These are phyloP conservation scores for Heterodera filipjevi DNA, from an alignment of 2,888 invertebrate species.

Conservation along the genomic window DNA sequence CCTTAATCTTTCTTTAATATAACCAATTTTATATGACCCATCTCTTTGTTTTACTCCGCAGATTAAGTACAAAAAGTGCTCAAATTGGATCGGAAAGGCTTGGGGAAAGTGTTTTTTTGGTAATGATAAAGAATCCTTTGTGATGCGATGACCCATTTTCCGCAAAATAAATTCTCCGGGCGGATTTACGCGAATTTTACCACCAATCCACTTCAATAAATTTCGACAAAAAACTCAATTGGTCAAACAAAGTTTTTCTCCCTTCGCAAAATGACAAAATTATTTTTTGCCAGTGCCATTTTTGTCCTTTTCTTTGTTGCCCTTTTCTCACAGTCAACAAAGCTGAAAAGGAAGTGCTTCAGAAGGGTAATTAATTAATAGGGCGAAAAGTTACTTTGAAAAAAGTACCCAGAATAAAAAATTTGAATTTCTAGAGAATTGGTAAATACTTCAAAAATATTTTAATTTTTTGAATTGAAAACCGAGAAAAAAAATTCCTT, in stretches of 20 bases:
- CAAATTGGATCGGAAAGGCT: constrained; percentile 11
- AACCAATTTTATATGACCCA: not conserved
- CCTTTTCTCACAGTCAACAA: not conserved
- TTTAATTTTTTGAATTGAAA: no score
- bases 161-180: constrained; percentile 7
- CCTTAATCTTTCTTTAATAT: not conserved
- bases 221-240: not conserved
- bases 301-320: constrained; percentile 2
- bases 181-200: not conserved
- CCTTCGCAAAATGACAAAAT: not conserved
- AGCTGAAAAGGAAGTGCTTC: constrained; percentile 23
- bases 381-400: not conserved
- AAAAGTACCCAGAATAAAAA: no score
- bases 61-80: constrained; percentile 9
- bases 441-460: constrained; percentile 7
- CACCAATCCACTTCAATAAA: not conserved
- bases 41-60: not conserved
- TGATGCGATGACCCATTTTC: constrained; percentile 19
- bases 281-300: constrained; percentile 17
- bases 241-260: not conserved
- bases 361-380: not conserved
- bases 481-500: no score
- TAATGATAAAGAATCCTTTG: not conserved
- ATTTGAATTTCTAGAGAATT: no score
- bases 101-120: constrained; percentile 1